phyloP scores from a whole-genome alignment of 2,797 vertebrate species.

The Enteromius argenteus region DNA sequence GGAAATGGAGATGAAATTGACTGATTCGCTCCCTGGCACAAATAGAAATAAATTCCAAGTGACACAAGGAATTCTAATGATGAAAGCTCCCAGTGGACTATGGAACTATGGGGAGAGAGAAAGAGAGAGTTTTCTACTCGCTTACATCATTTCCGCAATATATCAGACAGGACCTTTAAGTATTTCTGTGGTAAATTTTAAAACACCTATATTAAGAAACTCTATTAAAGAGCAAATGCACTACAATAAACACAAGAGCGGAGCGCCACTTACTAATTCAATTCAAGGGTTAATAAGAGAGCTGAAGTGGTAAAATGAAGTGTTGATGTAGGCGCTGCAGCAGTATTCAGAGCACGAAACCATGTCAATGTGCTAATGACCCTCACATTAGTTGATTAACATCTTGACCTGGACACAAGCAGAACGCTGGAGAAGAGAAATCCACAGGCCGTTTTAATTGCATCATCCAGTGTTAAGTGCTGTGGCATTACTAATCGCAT shows the following conservation, averaged over 20 bases:
- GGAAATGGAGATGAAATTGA: constrained; percentile 73
- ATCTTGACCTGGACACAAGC: constrained; percentile 58
- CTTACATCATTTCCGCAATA: constrained; percentile 15
- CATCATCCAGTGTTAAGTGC: constrained; percentile 53
- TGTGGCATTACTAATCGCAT: constrained; percentile 54
- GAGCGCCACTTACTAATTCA: not conserved
- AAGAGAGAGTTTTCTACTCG: constrained; percentile 9
- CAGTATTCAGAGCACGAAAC: constrained; percentile 37
- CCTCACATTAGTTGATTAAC: constrained; percentile 59
- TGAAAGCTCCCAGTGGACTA: constrained; percentile 41
- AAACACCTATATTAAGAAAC: not conserved
- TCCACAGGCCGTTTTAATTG: constrained; percentile 53
- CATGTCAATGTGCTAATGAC: constrained; percentile 55
- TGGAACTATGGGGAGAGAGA: constrained; percentile 36
- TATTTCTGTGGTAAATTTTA: not conserved
- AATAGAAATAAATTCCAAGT: constrained; percentile 74
- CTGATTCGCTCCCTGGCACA: constrained; percentile 71
- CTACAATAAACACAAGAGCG: not conserved
- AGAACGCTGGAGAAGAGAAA: constrained; percentile 45
- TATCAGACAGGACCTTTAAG: not conserved
- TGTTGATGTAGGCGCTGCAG: constrained; percentile 9
- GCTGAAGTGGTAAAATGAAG: constrained; percentile 22
- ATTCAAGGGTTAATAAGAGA: constrained; percentile 18
- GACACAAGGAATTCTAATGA: constrained; percentile 65
- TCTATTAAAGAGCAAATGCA: not conserved